Base-by-base conservation (phyloP, 2,888 invertebrate genomes). In the Leucozona laternaria region DNA sequence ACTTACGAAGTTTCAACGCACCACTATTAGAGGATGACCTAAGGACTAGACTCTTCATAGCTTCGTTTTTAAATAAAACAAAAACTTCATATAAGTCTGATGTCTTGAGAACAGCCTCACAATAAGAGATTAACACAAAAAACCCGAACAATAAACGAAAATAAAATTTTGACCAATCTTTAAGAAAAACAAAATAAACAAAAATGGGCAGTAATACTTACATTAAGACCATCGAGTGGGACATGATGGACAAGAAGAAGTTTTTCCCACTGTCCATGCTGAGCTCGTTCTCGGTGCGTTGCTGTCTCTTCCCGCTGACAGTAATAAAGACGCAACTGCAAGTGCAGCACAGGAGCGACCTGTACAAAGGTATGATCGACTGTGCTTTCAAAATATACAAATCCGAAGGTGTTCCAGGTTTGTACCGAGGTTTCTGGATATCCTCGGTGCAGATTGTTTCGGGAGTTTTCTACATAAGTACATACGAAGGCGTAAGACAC, bases 171-270 rank as follows among this genome's bases (percentile, higher is more conserved):
- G 43, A 28, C 2, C 17, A 20, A 22, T 66, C 34, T 22, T 20
- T 4, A 53, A n/a, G 6, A 28, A 20, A 50, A 50, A 10, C 11
- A 15, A 82, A 40, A 70, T 20, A 40, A 68, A 82, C 75, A 34
- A 88, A 84, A 15, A 88, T 89, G 79, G 90, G 90, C 53, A 89
- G 90, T 25, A 80, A 89, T 48, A 88, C 90, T 89, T 94, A 95
- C 73, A 96, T 97, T 85, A 96, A 95, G 31, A 98, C 96, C 7
- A 98, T 99, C 87, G 99, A 99, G 93, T 97, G 98, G 97, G 95
- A 98, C 89, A 99, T 99, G 99, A 97, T 99, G 98, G 97, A 99
- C 92, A 98, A 98, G 90, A 94, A 94, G 60, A 98, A 98, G 91
- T 99, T 98, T 92, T 97, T 97, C 91, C 98, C 98, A 0, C 93